A percentile compares a stretch with the other conserved stretches of the same genome.
These are phyloP conservation scores for Crossocerus cetratus DNA, from an alignment of 2,888 invertebrate genomes.

Conservation along the genomic window DNA sequence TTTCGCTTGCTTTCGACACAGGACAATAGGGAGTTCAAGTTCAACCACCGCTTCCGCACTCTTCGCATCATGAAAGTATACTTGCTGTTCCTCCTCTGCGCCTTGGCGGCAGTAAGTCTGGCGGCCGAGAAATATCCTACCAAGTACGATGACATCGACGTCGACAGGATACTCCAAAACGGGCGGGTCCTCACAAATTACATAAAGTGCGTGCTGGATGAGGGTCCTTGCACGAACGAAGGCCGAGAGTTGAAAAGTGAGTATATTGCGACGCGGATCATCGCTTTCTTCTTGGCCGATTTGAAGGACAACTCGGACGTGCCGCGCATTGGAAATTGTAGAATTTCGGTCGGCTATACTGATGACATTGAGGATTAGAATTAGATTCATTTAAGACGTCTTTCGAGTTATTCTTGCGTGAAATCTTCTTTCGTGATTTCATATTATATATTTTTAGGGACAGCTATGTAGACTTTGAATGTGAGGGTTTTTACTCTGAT, in stretches of 20 bases:
- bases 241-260: slow-evolving; percentile 81
- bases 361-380: background rate
- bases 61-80: slow-evolving; percentile 50
- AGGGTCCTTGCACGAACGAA: slow-evolving; percentile 81
- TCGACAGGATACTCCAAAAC: slow-evolving; percentile 80
- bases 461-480: too few relatives aligned
- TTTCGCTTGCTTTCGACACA: background rate
- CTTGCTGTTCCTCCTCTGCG: slow-evolving; percentile 51
- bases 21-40: background rate
- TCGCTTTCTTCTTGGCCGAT: too few relatives aligned
- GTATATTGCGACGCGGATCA: slow-evolving; percentile 54
- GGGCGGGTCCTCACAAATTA: slow-evolving; percentile 80
- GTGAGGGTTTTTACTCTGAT: too few relatives aligned
- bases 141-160: slow-evolving; percentile 80
- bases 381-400: background rate
- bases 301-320: too few relatives aligned
- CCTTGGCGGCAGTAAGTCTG: slow-evolving; percentile 48
- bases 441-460: too few relatives aligned
- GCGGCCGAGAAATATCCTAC: slow-evolving; percentile 76
- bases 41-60: background rate
- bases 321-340: too few relatives aligned
- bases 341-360: too few relatives aligned
- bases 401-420: background rate
- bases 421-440: background rate
- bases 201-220: slow-evolving; percentile 81